Evolutionary conservation across 2,797 vertebrate genomes (phyloP).

Genomic region (Danio albolineatus): DNA sequence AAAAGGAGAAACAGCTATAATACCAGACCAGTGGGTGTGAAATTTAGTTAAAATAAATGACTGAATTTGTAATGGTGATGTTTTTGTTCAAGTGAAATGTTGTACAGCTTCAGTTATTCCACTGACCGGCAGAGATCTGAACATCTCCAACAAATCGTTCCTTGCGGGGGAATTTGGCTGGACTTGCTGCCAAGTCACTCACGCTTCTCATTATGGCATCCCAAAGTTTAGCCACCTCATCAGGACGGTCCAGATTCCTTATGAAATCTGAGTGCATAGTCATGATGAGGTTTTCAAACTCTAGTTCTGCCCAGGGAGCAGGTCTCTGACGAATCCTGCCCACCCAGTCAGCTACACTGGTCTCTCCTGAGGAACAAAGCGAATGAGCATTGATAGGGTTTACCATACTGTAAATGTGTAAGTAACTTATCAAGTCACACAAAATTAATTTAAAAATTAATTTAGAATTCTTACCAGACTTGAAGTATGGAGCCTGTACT

Average conservation of each 20-base stretch:
- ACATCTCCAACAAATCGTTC: slow-evolving; percentile 90
- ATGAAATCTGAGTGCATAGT: slow-evolving; percentile 81
- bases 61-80: background rate
- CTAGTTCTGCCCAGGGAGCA: slow-evolving; percentile 90
- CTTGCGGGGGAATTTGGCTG: slow-evolving; percentile 81
- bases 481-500: slow-evolving; percentile 86
- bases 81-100: too few relatives aligned
- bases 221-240: slow-evolving; percentile 80
- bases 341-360: slow-evolving; percentile 62
- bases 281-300: slow-evolving; percentile 86
- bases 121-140: slow-evolving; percentile 84
- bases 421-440: background rate
- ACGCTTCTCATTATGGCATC: slow-evolving; percentile 82
- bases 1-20: background rate
- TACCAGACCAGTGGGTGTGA: too few relatives aligned
- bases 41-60: background rate
- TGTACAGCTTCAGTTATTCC: too few relatives aligned
- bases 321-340: slow-evolving; percentile 68
- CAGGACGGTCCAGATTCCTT: slow-evolving; percentile 73
- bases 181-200: slow-evolving; percentile 78
- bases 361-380: slow-evolving; percentile 54
- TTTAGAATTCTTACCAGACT: slow-evolving; percentile 79
- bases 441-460: background rate
- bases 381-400: background rate
- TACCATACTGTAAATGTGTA: background rate